A percentile compares a stretch with the other conserved stretches of the same genome.
Evolutionary conservation across 30 jellyfish, hydroid and myxozoan genomes (phyloP).

Genomic region (Chironex yamaguchii): DNA sequence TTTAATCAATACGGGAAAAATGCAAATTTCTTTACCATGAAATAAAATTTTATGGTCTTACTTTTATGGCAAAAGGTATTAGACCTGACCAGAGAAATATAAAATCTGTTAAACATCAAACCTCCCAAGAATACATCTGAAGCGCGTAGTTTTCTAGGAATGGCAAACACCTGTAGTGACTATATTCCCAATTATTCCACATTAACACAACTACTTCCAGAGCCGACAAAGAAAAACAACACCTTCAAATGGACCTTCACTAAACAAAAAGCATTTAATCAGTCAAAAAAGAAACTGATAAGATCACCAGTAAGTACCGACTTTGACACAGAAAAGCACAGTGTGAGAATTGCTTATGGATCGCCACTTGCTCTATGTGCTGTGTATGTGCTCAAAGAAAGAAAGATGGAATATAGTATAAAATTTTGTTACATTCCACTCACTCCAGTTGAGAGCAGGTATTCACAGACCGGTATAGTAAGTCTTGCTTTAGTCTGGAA

Average conservation of each 20-base stretch:
- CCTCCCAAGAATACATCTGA: constrained; percentile 59
- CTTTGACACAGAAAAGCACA: constrained; percentile 55
- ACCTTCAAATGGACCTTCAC: constrained; percentile 32
- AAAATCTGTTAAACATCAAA: constrained; percentile 16
- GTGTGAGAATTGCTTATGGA: constrained; percentile 38
- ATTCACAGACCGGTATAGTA: constrained; percentile 57
- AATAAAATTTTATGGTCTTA: constrained; percentile 56
- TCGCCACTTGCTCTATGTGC: constrained; percentile 25
- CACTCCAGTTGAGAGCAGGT: constrained; percentile 54
- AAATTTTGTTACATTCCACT: constrained; percentile 40
- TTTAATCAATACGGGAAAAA: constrained; percentile 40
- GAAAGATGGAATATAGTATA: constrained; percentile 22
- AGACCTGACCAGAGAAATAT: constrained; percentile 66
- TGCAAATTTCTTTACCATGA: constrained; percentile 52
- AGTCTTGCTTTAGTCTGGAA: constrained; percentile 64
- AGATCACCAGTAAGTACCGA: constrained; percentile 56
- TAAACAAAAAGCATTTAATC: constrained; percentile 55
- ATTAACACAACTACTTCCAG: constrained; percentile 49
- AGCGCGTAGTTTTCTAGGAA: constrained; percentile 58
- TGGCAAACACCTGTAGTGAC: constrained; percentile 51
- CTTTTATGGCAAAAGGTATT: constrained; percentile 50
- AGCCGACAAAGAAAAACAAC: constrained; percentile 42
- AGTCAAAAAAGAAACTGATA: constrained; percentile 38
- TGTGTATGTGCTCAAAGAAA: constrained; percentile 24
- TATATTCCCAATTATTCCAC: constrained; percentile 29